These are phyloP conservation scores for Antheraea yamamai DNA, from an alignment of 2,888 invertebrate species.

Conservation along the genomic window DNA sequence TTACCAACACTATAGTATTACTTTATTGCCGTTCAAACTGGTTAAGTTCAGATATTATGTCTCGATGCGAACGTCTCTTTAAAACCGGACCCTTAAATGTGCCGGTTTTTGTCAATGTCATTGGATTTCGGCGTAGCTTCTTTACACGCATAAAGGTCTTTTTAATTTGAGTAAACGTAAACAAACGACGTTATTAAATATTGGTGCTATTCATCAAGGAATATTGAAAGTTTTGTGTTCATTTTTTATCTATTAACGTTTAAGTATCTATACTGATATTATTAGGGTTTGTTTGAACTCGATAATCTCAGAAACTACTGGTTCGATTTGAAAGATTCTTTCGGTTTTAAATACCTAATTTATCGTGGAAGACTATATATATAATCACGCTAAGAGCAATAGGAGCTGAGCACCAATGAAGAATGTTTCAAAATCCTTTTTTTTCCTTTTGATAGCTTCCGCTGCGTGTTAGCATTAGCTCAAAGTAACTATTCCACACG, in stretches of 20 bases:
- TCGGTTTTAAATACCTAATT: too few species aligned
- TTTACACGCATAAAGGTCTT: neutral
- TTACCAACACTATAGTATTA: slow-evolving; percentile 60
- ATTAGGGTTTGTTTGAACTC: too few species aligned
- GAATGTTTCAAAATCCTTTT: too few species aligned
- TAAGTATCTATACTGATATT: too few species aligned
- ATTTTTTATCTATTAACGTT: neutral
- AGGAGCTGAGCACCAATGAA: too few species aligned
- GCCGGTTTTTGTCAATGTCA: slow-evolving; percentile 35
- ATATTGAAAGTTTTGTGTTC: neutral
- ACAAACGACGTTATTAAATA: neutral
- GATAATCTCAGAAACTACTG: too few species aligned
- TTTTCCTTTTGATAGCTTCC: too few species aligned
- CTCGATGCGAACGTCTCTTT: slow-evolving; percentile 38
- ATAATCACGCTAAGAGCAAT: too few species aligned
- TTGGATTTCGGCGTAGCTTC: slow-evolving; percentile 23
- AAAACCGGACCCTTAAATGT: slow-evolving; percentile 38
- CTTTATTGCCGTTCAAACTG: slow-evolving; percentile 62
- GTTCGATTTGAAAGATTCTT: too few species aligned
- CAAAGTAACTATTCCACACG: too few species aligned
- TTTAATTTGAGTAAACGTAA: neutral
- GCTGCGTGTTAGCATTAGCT: too few species aligned
- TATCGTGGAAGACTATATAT: too few species aligned
- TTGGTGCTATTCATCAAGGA: neutral
- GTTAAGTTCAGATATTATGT: slow-evolving; percentile 47